Evolutionary conservation across 2,888 invertebrate genomes (phyloP).

Genomic region (Pseudococcus longispinus): DNA sequence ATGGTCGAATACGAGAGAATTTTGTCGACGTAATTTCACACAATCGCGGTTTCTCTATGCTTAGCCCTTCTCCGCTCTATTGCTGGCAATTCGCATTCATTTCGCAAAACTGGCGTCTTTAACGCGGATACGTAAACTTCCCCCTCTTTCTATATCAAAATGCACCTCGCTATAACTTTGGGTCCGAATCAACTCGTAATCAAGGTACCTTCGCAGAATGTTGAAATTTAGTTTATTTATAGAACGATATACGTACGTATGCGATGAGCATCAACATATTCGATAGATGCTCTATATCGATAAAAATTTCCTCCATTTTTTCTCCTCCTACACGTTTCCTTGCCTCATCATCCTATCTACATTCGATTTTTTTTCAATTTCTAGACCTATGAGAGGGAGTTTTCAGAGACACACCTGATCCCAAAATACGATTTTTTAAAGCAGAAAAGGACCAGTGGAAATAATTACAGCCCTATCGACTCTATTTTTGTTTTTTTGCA

Average conservation of each 20-base stretch:
- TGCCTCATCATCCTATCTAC: neutral
- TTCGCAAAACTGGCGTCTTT: neutral
- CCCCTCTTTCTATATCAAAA: neutral
- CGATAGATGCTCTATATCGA: neutral
- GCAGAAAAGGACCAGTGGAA: too few relatives aligned
- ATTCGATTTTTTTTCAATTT: neutral
- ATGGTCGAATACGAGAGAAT: neutral
- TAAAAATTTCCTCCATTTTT: neutral
- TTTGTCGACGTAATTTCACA: neutral
- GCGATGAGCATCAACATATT: neutral
- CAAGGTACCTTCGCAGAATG: neutral
- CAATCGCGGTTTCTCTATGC: neutral
- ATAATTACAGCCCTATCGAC: too few relatives aligned
- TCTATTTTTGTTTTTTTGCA: too few relatives aligned
- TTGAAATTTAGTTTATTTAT: neutral
- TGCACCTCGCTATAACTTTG: neutral
- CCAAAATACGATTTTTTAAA: too few relatives aligned
- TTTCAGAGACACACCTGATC: too few relatives aligned
- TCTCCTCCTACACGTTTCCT: neutral
- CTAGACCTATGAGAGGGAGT: too few relatives aligned
- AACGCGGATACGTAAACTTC: neutral
- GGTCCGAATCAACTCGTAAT: neutral
- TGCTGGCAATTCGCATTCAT: neutral
- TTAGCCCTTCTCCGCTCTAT: neutral
- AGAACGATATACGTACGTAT: neutral